phyloP scores from a whole-genome alignment of 1,140 invertebrate genomes.

The Drosophila subpulchrella region DNA sequence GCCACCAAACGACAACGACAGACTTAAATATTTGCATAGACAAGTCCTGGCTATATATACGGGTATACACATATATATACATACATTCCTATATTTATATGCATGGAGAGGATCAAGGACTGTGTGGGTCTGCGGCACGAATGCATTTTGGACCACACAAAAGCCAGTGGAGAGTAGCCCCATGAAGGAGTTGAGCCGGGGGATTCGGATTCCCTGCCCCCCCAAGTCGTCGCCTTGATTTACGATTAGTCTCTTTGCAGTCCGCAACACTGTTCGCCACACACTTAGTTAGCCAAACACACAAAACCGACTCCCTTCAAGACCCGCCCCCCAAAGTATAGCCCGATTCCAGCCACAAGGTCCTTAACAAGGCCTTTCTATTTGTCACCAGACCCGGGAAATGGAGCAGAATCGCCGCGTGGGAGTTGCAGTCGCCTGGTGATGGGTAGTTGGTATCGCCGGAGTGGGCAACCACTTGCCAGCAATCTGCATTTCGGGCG shows the following conservation, averaged over 20 bases:
- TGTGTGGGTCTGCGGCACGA: conserved; percentile 27
- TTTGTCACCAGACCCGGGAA: conserved; percentile 58
- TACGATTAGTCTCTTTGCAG: conserved; percentile 67
- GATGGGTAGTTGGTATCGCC: neutral
- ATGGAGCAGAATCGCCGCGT: conserved; percentile 25
- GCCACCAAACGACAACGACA: conserved; percentile 74
- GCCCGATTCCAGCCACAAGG: conserved; percentile 13
- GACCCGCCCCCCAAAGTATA: neutral
- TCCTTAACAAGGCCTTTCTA: conserved; percentile 59
- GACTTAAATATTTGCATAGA: conserved; percentile 78
- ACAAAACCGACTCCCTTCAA: conserved; percentile 40
- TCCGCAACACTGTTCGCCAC: conserved; percentile 65
- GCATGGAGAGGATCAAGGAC: conserved; percentile 15
- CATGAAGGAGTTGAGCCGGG: conserved; percentile 24
- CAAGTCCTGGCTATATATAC: conserved; percentile 45
- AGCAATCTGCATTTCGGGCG: conserved; percentile 60
- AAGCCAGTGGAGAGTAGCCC: conserved; percentile 36
- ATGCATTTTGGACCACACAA: conserved; percentile 37
- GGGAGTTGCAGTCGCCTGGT: conserved; percentile 6
- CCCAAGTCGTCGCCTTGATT: conserved; percentile 65
- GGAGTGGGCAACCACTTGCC: conserved; percentile 34
- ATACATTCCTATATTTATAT: conserved; percentile 7
- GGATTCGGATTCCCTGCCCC: conserved; percentile 12
- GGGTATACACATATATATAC: conserved; percentile 8
- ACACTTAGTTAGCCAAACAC: conserved; percentile 71